Conservation (phyloP, 2,797 vertebrate genomes). For the Molossus molossus region DNA sequence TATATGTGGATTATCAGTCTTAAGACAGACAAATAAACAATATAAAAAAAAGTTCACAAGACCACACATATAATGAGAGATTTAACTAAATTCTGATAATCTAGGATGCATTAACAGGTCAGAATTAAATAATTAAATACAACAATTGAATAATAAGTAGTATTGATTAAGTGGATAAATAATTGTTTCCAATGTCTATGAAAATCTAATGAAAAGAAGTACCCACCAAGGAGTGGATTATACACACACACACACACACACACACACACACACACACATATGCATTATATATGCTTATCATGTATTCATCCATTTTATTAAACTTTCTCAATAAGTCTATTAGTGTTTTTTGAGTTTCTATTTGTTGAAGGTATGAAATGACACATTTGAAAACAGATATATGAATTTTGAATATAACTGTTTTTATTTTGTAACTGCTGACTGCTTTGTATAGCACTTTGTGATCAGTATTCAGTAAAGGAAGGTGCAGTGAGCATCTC, state of each 20-base stretch:
- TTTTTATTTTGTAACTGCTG: not conserved
- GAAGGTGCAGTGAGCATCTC: not conserved
- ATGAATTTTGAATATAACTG: not conserved
- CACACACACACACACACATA: not conserved
- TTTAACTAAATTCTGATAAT: not conserved
- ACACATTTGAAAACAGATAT: no score
- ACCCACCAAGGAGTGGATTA: not conserved
- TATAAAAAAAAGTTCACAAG: not conserved
- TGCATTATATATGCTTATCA: not conserved
- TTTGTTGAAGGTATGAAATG: not conserved
- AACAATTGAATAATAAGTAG: not conserved
- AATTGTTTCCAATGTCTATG: not conserved
- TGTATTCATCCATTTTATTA: not conserved
- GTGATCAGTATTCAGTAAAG: not conserved
- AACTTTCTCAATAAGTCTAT: not conserved
- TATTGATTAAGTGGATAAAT: not conserved
- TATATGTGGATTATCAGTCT: not conserved
- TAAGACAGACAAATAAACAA: not conserved
- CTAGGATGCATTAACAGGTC: not conserved
- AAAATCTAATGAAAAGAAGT: not conserved
- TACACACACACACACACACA: not conserved
- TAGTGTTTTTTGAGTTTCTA: not conserved
- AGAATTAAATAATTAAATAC: constrained; percentile 9
- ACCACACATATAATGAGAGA: not conserved
- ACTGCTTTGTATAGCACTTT: not conserved